Conservation (phyloP, 2,888 invertebrate species). For the Monopis laevigella region DNA sequence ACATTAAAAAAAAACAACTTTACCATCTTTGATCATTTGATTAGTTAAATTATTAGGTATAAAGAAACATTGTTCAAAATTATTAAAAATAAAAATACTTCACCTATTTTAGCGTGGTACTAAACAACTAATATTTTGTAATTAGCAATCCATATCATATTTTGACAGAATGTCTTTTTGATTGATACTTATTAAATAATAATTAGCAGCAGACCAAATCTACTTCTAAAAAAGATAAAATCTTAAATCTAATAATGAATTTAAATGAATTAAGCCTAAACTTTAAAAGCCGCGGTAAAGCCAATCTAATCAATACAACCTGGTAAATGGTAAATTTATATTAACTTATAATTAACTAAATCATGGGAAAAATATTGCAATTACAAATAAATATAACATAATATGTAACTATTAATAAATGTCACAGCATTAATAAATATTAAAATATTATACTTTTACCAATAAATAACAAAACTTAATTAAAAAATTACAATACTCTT, state of each 20-base stretch:
- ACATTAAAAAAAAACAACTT: neutral
- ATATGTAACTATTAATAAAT: neutral
- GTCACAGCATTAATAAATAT: slow-evolving; percentile 1
- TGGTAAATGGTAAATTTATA: no score
- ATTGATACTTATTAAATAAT: no score
- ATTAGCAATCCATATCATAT: no score
- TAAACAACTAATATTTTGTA: no score
- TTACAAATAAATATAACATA: neutral
- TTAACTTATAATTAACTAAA: neutral
- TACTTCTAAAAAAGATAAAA: slow-evolving; percentile 43
- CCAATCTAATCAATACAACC: no score
- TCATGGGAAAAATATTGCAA: slow-evolving; percentile 5
- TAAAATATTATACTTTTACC: no score
- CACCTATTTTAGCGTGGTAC: no score
- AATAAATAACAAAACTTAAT: neutral
- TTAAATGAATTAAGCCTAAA: neutral
- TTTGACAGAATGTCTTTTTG: no score
- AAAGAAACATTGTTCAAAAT: no score
- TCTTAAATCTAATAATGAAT: slow-evolving; percentile 16
- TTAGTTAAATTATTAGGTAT: no score
- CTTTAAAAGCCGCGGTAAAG: neutral
- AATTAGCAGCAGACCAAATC: slow-evolving; percentile 25
- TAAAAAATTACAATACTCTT: slow-evolving; percentile 7
- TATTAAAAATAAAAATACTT: no score
- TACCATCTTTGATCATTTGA: no score